Evolutionary conservation across 2,888 invertebrate species (phyloP), one percentile per base, ranked within the genome.

Genomic region (Hirudinaria manillensis): DNA sequence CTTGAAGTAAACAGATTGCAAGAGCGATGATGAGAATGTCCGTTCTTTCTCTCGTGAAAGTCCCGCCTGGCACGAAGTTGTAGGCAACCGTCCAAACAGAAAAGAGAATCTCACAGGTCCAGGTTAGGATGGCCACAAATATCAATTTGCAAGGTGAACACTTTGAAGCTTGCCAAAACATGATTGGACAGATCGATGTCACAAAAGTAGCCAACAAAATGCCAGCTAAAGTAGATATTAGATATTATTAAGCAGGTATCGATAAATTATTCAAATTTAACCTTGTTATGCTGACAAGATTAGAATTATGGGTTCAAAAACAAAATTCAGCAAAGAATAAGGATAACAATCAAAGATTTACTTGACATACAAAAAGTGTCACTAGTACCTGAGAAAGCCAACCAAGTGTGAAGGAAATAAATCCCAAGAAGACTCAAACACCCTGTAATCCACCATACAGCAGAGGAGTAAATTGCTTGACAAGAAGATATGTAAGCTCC

Each of bases 41-140:
- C 1, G 85, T 85, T 76, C 81, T 82, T 78, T 86, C 85, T 38
- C 86, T 78, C 2, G 85, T 85, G 78, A 84, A 85, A 24, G 80
- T 83, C 6, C 86, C 86, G 3, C 84, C 84, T 13, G 86, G 86
- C 21, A 86, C 86, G 81, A 86, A 85, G 79, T 86, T 86, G 78
- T 83, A 86, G 0, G 86, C 86, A 66, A 84, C 83, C 0, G 85
- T 85, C 86, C 86, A 86, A 45, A 86, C 85, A 56, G 81, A 81
- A 79, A 84, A 85, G 75, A 83, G 81, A 21, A 83, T 82, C 80
- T 84, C 81, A 2, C 81, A 74, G 38, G 86, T 77, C 76, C 83
- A 85, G 2, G 82, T 73, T 75, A 84, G 80, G 3, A 82, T 77
- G n/a, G 82, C 78, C 24, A 85, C 76, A 19, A 81, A 80, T 19